phyloP scores from a whole-genome alignment of 2,888 invertebrate genomes.

The Apodemia duryi region DNA sequence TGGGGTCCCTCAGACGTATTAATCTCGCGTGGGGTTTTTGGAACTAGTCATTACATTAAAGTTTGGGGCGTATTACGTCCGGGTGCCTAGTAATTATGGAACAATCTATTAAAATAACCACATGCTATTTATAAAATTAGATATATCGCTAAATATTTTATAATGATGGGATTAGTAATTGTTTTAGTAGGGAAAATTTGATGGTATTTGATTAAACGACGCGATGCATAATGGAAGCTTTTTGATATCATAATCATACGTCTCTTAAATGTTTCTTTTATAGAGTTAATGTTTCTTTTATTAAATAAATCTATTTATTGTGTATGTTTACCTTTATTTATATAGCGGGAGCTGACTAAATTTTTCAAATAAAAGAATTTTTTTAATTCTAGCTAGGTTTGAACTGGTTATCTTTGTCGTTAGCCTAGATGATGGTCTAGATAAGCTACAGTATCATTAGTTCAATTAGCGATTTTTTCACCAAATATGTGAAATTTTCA shows the following conservation, averaged over 20 bases:
- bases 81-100: conserved; percentile 73
- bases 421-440: too few species aligned
- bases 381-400: too few species aligned
- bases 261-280: conserved; percentile 1
- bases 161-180: conserved; percentile 53
- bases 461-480: too few species aligned
- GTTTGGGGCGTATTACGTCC: conserved; percentile 73
- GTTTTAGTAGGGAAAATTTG: conserved; percentile 21
- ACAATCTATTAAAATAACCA: conserved; percentile 72
- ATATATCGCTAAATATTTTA: conserved; percentile 77
- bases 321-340: too few species aligned
- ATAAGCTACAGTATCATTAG: too few species aligned
- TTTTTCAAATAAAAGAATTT: too few species aligned
- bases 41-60: conserved; percentile 74
- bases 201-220: conserved; percentile 18
- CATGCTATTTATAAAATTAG: conserved; percentile 74
- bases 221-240: not conserved
- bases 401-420: too few species aligned
- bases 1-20: conserved; percentile 72
- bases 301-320: too few species aligned
- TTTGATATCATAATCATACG: not conserved
- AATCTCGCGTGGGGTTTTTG: conserved; percentile 69
- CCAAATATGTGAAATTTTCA: too few species aligned
- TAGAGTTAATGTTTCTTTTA: too few species aligned
- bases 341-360: too few species aligned